Base-by-base conservation (phyloP, 2,113 vertebrate genomes). In the Aplodontia rufa region DNA sequence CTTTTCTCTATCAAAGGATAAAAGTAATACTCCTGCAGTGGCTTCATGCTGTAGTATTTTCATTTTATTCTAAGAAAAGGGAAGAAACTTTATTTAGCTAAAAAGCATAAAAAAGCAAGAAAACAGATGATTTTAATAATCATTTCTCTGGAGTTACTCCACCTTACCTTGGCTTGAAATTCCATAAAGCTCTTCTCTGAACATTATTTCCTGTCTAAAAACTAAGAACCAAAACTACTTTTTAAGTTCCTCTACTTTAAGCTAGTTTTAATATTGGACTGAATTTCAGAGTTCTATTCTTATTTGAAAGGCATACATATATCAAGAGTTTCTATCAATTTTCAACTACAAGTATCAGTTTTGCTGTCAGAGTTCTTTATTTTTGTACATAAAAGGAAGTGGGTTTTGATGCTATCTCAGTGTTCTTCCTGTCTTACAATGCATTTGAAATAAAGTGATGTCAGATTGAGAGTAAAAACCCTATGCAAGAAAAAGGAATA, bases 351-450 rank as follows among this genome's bases (percentile, higher is more conserved):
- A 97, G 97, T 76, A 97, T 82, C 79, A 75, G 96, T 85, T 80
- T 71, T 94, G 97, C 97, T 97, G 97, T 87, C 96, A 81, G 89
- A 89, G 90, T 88, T 22, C 97, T 98, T 96, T 97, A 96, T 95
- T 98, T 98, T 94, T 98, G 98, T 79, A 97, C 98, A 96, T 98
- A 98, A 98, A 98, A 98, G 99, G 99, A 98, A 99, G 98, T 62
- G 97, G 98, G 97, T 98, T 97, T 89, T 80, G 98, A 97, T 97
- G 97, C 80, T 97, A 98, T 98, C 98, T 89, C 91, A 89, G 35
- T 11, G 90, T 85, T 78, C 98, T 99, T 99, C 99, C 98, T 98
- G 98, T 97, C 97, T 94, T 82, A 97, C 82, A 74, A 98, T 58
- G 97, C 91, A 97, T 96, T 97, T 96, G 97, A 98, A 98, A 97